Evolutionary conservation across 2,888 invertebrate genomes (phyloP), one percentile per base, ranked within the genome.

Genomic region (Meganola albula): DNA sequence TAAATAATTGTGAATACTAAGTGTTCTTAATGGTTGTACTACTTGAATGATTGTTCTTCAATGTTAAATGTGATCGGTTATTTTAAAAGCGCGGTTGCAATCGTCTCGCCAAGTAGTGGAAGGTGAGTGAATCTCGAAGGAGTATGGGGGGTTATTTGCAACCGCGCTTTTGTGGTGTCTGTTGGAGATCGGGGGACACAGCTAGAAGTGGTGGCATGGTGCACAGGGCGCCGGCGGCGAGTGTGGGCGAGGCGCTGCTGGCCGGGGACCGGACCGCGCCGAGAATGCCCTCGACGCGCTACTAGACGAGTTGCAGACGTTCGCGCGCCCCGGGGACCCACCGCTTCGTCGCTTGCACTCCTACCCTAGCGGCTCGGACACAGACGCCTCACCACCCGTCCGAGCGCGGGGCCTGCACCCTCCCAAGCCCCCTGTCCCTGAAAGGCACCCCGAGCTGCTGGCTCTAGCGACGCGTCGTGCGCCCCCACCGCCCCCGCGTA

Each of bases 231-330:
- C 66, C 74, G 63, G 61, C 60, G 60, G 46, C 67, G 67, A 61
- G 64, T 62, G 58, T 63, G 74, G 67, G 53, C 69, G 83, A 76
- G 67, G 56, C 53, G 52, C 58, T 31, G 28, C 51, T 50, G 46
- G 49, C 45, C 62, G 69, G 44, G 70, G 73, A 70, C 62, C 69
- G 51, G 80, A 68, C 52, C 91, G 92, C 87, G 89, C 94, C 89
- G 95, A 96, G 92, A 96, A 96, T 93, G 95, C 96, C 91, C 95
- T 96, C 93, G 96, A 96, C 92, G 95, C 95, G 91, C 84, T 96
- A 92, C 87, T 96, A 93, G 95, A 95, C 78, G 96, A 96, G 79
- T 89, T 96, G 49, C 95, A 96, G 80, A 95, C 95, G 16, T 95
- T 95, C 77, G 92, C 95, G 33, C 91, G 92, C 71, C 95, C 95